Base-by-base conservation (phyloP, 2,888 invertebrate genomes). In the Mythimna impura region DNA sequence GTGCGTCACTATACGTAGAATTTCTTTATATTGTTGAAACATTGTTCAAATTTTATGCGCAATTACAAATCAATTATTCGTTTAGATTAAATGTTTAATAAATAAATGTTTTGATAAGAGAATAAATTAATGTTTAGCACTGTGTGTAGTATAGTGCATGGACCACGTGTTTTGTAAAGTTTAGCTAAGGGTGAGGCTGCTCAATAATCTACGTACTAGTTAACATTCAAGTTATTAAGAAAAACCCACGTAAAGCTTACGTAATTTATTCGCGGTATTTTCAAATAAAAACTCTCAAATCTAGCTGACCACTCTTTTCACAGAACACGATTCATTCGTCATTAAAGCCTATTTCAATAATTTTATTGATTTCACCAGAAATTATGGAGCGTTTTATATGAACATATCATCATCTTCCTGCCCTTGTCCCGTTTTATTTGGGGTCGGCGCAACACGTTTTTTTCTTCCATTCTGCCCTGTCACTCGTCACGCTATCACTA, bases 1-100 rank as follows among this genome's bases (percentile, higher is more conserved):
- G 20, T 67, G 71, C 84, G 82, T 84, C 80, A 84, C 30, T 58
- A 52, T 72, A 71, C 74, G 50, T 68, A 80, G 77, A 72, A 74
- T 55, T 72, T 72, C 54, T 78, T 52, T 40, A 66, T 65, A 47
- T 61, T 70, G 81, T 71, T 73, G 22, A 64, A 74, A 81, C 65
- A 64, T 69, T 64, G 43, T 76, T 69, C 55, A 74, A 40, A 81
- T 81, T 81, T 57, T 70, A 81, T 66, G 54, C 54, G 34, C 55
- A 72, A 65, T 62, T 66, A 64, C 20, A 71, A 71, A 73, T 58
- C 61, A 67, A 66, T 71, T 62, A 63, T 80, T 60, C 55, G 34
- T 55, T 34, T 62, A 65, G n/a, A 73, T 73, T 22, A 20, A 70
- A 73, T 76, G 10, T 71, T 64, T 34, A 25, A 20, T 54, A 66